phyloP scores from a whole-genome alignment of 2,113 vertebrate genomes.

The Nothoprocta pentlandii region DNA sequence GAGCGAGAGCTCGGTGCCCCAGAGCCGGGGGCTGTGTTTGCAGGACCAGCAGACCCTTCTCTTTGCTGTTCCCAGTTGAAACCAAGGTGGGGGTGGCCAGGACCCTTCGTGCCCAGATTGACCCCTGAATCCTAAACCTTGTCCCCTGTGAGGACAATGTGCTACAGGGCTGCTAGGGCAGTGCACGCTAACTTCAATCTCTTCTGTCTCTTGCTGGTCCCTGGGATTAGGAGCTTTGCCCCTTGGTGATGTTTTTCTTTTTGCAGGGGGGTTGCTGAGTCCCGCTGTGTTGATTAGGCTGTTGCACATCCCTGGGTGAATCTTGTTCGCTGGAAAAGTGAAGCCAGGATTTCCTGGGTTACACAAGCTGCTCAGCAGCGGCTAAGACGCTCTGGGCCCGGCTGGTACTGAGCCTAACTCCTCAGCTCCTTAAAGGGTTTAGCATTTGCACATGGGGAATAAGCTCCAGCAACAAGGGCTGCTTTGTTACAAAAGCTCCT shows the following conservation, averaged over 20 bases:
- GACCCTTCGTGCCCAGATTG: not conserved
- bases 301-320: not conserved
- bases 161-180: not conserved
- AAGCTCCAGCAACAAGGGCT: conserved; percentile 20
- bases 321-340: fast-evolving
- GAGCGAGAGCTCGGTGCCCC: too few relatives aligned
- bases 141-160: too few relatives aligned
- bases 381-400: not conserved
- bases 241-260: not conserved
- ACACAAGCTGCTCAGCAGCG: conserved; percentile 1
- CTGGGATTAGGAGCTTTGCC: not conserved
- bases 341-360: conserved; percentile 33
- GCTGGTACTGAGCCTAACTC: conserved; percentile 13
- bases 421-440: conserved; percentile 27
- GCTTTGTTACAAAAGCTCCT: not conserved
- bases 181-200: not conserved
- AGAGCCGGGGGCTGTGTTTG: too few relatives aligned
- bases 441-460: not conserved
- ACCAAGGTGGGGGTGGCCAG: too few relatives aligned
- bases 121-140: not conserved
- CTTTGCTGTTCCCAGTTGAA: too few relatives aligned
- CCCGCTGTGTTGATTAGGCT: not conserved
- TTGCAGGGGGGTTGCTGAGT: not conserved
- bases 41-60: too few relatives aligned
- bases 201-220: not conserved